A percentile compares a stretch with the other conserved stretches of the same genome.
phyloP scores from a whole-genome alignment of 2,113 vertebrate genomes.

The Todiramphus chloris region DNA sequence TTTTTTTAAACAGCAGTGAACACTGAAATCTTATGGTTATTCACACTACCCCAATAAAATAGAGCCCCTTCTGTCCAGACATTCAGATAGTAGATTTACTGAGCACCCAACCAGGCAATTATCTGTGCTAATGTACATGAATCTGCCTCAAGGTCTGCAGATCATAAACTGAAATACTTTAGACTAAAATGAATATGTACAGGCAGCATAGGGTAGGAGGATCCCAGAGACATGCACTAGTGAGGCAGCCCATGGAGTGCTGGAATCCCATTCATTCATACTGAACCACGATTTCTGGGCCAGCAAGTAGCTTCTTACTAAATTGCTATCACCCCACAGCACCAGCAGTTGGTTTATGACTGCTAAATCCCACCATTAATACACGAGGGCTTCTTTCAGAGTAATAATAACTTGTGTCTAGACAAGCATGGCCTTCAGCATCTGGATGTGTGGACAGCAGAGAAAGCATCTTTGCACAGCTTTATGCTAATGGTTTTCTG shows the following conservation, averaged over 20 bases:
- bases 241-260: rapidly evolving
- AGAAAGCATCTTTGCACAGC: not conserved
- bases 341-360: not conserved
- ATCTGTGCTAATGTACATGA: not conserved
- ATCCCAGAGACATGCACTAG: not conserved
- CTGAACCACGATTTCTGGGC: not conserved
- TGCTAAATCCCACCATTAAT: not conserved
- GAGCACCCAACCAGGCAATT: not conserved
- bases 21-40: not conserved
- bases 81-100: not conserved
- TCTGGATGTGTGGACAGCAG: not conserved
- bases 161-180: not conserved
- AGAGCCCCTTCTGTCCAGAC: not conserved
- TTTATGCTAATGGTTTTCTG: not conserved
- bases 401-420: not conserved
- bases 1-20: not conserved
- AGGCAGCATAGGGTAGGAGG: not conserved
- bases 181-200: not conserved
- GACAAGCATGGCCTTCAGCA: not conserved
- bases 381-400: not conserved
- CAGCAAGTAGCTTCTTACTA: not conserved
- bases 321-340: not conserved
- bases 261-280: not conserved
- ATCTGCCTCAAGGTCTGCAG: not conserved
- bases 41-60: not conserved